Conservation (phyloP, 2,113 vertebrate genomes). For the Microcebus murinus region DNA sequence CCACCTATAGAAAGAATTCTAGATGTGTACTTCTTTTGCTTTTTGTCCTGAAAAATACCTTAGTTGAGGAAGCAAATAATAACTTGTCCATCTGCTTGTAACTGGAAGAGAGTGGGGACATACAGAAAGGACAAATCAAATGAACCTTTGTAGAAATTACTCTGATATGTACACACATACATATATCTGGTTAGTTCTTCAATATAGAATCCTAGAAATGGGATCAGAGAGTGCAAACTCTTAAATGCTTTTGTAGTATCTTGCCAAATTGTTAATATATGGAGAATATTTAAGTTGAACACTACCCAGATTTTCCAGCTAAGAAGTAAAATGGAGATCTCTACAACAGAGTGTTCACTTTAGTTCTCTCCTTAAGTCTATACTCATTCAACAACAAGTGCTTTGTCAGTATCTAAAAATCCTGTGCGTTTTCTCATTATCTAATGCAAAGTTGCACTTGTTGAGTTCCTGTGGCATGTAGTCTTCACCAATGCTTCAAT, state of each 20-base stretch:
- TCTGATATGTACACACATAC: too few species aligned
- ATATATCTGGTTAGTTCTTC: not conserved
- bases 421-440: not conserved
- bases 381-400: not conserved
- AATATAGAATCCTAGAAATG: not conserved
- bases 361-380: not conserved
- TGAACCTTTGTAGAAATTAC: not conserved
- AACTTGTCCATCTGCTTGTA: not conserved
- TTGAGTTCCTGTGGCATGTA: not conserved
- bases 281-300: not conserved
- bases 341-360: not conserved
- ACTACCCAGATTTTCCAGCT: not conserved
- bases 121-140: not conserved
- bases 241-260: not conserved
- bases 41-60: not conserved
- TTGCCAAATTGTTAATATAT: not conserved
- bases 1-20: not conserved
- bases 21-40: not conserved
- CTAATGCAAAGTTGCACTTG: not conserved
- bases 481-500: not conserved
- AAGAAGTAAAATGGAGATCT: constrained; percentile 7
- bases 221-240: not conserved
- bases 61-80: not conserved
- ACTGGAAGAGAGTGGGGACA: not conserved
- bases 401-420: constrained; percentile 3